A percentile compares a stretch with the other conserved stretches of the same genome.
phyloP scores from a whole-genome alignment of 2,113 vertebrate species.

The Tichodroma muraria region DNA sequence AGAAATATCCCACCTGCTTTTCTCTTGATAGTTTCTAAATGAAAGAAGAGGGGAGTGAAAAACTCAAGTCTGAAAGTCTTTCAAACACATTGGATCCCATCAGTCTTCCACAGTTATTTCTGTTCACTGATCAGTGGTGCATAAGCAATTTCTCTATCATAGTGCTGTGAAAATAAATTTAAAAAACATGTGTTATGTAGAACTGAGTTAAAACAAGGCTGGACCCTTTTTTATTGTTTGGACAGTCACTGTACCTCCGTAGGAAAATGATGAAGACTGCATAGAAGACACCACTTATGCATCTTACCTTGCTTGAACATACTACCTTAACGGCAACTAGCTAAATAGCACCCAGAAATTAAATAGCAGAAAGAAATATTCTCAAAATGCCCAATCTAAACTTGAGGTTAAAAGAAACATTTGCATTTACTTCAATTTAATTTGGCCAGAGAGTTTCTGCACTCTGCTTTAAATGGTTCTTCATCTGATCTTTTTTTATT shows the following conservation, averaged over 20 bases:
- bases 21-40: background rate
- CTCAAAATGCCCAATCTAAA: background rate
- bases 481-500: background rate
- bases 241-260: background rate
- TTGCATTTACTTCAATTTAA: background rate
- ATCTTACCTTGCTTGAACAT: background rate
- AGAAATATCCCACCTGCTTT: background rate
- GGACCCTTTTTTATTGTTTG: background rate
- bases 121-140: background rate
- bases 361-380: background rate
- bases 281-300: background rate
- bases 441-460: background rate
- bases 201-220: background rate
- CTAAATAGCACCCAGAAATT: background rate
- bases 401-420: background rate
- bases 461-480: background rate
- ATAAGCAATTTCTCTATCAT: background rate
- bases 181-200: background rate
- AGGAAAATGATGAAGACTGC: background rate
- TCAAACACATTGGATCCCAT: background rate
- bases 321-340: background rate
- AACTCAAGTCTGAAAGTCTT: background rate
- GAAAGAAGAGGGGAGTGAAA: background rate
- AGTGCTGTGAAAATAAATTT: background rate
- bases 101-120: background rate